Base-by-base conservation (phyloP, 1,140 invertebrate species). In the Papilio polyxenes region DNA sequence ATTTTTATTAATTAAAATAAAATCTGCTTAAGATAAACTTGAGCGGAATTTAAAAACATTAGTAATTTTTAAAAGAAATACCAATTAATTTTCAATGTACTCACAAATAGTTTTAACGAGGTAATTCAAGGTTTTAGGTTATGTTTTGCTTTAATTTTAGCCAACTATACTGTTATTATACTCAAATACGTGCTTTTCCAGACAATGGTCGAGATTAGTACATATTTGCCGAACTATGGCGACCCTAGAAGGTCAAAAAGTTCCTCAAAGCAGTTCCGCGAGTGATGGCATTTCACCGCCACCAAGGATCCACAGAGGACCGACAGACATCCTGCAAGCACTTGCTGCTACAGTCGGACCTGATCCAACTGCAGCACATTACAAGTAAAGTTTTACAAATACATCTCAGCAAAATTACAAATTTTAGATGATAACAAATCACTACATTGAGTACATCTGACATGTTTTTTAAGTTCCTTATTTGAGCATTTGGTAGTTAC, bases 311-410 rank as follows among this genome's bases (percentile, higher is more conserved):
- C 95, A 95, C 59, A 95, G 98, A 85, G 95, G 96, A 1, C 96
- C 97, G 13, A 98, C 98, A 48, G 98, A 98, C 92, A 97, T 98
- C 81, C 94, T 98, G 74, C 94, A 97, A 95, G 97, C 97, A 10
- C 93, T 98, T 83, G 96, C 97, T 51, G 95, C 95, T 82, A 98
- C 97, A 3, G 95, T 98, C 23, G 95, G 95, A 49, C 92, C 95
- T 44, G 98, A 98, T 94, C 95, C 95, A 49, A 98, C 97, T 20
- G 97, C 97, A n/a, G 94, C 97, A 31, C 96, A 98, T 92, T 98
- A 98, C 90, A 98, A 97, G 94, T 95, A 90, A 89, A 69, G 62
- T 82, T 75, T 83, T 40, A 56, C 40, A 44, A 31, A 31, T 31
- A 31, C 23, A 31, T 31, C 23, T 31, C 23, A 31, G 23, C 23